Evolutionary conservation across 2,888 invertebrate genomes (phyloP).

Genomic region (Melinaea marsaeus): DNA sequence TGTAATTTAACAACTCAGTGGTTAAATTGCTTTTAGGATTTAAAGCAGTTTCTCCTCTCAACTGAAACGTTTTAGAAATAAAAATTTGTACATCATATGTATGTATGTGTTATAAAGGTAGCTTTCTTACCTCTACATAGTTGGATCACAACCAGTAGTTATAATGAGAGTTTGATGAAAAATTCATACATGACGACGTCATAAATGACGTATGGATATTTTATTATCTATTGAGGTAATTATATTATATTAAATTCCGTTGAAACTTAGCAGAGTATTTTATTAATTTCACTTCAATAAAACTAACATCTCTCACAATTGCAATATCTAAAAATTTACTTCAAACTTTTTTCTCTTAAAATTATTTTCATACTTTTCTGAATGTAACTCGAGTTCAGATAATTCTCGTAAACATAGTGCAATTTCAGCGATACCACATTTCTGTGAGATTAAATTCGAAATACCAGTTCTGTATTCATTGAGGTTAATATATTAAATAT

Average conservation of each 20-base stretch:
- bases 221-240: no score
- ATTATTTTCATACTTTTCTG: constrained; percentile 34
- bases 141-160: neutral
- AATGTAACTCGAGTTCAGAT: constrained; percentile 29
- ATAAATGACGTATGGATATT: neutral
- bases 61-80: constrained; percentile 1
- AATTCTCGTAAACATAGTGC: constrained; percentile 66
- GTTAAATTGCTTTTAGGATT: constrained; percentile 12
- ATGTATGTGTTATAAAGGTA: neutral
- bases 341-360: neutral
- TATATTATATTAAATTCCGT: no score
- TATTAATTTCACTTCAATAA: neutral
- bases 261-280: no score
- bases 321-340: neutral
- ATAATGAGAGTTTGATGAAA: neutral
- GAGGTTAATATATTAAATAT: constrained; percentile 16
- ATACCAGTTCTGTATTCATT: constrained; percentile 63
- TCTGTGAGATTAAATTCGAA: constrained; percentile 75
- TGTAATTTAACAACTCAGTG: constrained; percentile 14
- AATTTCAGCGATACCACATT: constrained; percentile 72
- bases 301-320: neutral
- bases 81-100: neutral
- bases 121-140: neutral
- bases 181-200: neutral
- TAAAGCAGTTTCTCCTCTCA: constrained; percentile 3